A percentile compares a stretch with the other conserved stretches of the same genome.
These are phyloP conservation scores for Muscicapa adusta DNA, from an alignment of 2,113 vertebrate genomes.

Conservation along the genomic window DNA sequence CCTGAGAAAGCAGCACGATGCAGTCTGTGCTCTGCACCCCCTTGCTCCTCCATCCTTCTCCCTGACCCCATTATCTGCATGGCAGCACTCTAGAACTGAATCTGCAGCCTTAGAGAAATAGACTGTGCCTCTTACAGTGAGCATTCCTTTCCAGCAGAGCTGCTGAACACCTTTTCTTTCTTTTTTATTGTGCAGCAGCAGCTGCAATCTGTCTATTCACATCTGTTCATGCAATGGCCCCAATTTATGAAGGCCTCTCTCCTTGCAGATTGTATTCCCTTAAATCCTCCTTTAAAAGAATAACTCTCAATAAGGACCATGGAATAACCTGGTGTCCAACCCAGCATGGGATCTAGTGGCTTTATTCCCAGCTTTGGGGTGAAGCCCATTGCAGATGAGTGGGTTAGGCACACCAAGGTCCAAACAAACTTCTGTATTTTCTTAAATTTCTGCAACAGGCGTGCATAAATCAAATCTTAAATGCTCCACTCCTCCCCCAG, in stretches of 20 bases:
- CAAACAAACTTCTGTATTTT: not conserved
- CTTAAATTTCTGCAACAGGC: not conserved
- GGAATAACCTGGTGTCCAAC: not conserved
- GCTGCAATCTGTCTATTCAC: not conserved
- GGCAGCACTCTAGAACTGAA: conserved; percentile 8
- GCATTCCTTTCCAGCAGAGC: not conserved
- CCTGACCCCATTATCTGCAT: not conserved
- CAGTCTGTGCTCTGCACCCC: not conserved
- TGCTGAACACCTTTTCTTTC: not conserved
- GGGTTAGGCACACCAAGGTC: not conserved
- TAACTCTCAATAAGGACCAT: not conserved
- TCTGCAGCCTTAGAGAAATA: not conserved
- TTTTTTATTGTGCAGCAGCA: not conserved
- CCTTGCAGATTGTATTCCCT: not conserved
- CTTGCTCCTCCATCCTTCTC: not conserved
- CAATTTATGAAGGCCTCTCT: not conserved
- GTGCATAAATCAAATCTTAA: not conserved
- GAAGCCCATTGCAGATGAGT: not conserved
- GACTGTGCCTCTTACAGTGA: not conserved
- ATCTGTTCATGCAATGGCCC: not conserved
- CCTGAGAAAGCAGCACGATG: not conserved
- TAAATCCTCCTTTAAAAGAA: not conserved
- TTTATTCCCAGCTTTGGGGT: not conserved
- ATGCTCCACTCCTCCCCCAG: accelerated
- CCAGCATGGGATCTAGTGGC: not conserved